Evolutionary conservation across 2,797 vertebrate species (phyloP), one percentile per base, ranked within the genome.

Genomic region (Chelidonichthys spinosus): DNA sequence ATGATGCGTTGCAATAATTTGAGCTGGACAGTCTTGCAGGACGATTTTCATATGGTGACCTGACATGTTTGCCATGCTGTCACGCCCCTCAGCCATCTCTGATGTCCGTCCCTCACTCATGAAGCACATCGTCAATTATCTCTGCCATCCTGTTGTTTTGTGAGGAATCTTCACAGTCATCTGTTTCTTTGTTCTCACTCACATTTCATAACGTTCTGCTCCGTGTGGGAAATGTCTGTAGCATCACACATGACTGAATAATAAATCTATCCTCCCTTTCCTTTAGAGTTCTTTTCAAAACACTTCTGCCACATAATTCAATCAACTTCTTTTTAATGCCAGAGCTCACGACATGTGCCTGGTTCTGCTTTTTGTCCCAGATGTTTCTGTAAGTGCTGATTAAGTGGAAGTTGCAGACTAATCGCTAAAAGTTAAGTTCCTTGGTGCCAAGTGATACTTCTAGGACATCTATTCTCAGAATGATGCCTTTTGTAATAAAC

Each of bases 221-320:
- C 62, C 9, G 69, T 58, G 18, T 69, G 62, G 33, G 63, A 80
- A 53, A 80, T 61, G 35, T 77, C 73, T 63, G 69, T 79, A 18
- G 76, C 78, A 79, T 82, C 76, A 78, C 79, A 73, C 18, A 84
- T 75, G 17, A 63, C 53, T 17, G 55, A 44, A 74, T 39, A 84
- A 73, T 79, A 84, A 15, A 84, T 63, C 1, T 47, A 52, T 73
- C 37, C 11, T 75, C 67, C 52, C 72, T 72, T 79, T 63, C 50
- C 37, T 72, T 25, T 4, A 73, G n/a, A 49, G 71, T 74, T 32
- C 0, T 69, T 69, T 70, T 76, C 35, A 76, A 32, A 46, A 81
- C 72, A 61, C 67, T 39, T 79, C 37, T 53, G 0, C 49, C 59
- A 58, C 74, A 72, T 39, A 79, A 33, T 10, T 76, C 36, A 59